These are phyloP conservation scores for Chionomys nivalis DNA, from an alignment of 2,113 vertebrate genomes.

Conservation along the genomic window DNA sequence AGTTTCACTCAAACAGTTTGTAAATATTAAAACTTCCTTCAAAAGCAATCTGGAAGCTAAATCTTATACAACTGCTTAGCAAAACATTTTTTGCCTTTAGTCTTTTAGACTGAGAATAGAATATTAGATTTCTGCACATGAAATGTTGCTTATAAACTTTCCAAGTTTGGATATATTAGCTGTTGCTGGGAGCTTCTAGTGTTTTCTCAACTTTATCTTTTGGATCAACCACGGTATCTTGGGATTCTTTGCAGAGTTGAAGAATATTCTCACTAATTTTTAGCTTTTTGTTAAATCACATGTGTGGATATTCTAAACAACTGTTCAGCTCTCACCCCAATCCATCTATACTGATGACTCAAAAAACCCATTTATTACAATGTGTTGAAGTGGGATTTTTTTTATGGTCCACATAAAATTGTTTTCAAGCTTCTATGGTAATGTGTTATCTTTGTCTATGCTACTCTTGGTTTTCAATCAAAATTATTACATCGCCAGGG, in stretches of 20 bases:
- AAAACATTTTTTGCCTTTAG: slow-evolving; percentile 54
- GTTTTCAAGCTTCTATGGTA: neutral
- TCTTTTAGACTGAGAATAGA: neutral
- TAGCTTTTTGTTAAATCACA: neutral
- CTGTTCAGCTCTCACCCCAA: neutral
- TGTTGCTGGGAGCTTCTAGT: neutral
- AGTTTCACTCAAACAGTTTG: slow-evolving; percentile 21
- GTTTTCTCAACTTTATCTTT: slow-evolving; percentile 4
- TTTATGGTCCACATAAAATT: slow-evolving; percentile 28
- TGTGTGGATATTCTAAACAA: slow-evolving; percentile 14
- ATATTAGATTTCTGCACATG: slow-evolving; percentile 40
- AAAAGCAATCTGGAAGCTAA: slow-evolving; percentile 5
- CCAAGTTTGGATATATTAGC: slow-evolving; percentile 18
- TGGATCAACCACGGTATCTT: neutral
- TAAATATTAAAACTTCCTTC: slow-evolving; percentile 17
- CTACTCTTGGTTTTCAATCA: slow-evolving; percentile 42
- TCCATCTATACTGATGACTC: neutral
- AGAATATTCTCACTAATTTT: neutral
- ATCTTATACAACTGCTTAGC: slow-evolving; percentile 5
- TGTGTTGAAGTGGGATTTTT: slow-evolving; percentile 42
- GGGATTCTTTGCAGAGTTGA: neutral
- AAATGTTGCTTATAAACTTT: slow-evolving; percentile 15
- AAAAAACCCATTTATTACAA: neutral
- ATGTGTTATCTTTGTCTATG: neutral
- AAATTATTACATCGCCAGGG: slow-evolving; percentile 37